A percentile compares a stretch with the other conserved stretches of the same genome.
Evolutionary conservation across 2,888 invertebrate genomes (phyloP).

Genomic region (Andrena flavipes): DNA sequence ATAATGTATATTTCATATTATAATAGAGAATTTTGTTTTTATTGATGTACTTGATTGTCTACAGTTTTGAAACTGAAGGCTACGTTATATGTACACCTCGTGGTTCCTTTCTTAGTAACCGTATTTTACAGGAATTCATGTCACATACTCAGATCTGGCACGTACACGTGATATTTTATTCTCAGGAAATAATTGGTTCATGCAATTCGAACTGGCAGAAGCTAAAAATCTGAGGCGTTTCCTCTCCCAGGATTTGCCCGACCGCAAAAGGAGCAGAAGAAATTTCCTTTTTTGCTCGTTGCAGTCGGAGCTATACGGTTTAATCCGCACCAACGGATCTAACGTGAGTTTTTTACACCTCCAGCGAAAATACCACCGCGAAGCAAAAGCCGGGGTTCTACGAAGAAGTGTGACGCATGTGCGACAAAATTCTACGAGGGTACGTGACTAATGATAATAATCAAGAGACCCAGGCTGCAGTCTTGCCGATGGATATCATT

Average conservation of each 20-base stretch:
- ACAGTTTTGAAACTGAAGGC: too few relatives aligned
- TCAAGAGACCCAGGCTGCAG: conserved; percentile 43
- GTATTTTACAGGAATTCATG: background rate
- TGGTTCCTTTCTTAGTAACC: background rate
- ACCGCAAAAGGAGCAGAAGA: conserved; percentile 57
- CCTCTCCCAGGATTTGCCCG: conserved; percentile 56
- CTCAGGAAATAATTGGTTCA: conserved; percentile 37
- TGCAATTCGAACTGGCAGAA: conserved; percentile 33
- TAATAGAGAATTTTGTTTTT: too few relatives aligned
- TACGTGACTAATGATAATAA: conserved; percentile 68
- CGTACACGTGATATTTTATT: conserved; percentile 19
- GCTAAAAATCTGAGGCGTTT: conserved; percentile 67
- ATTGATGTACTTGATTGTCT: too few relatives aligned
- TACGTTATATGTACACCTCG: too few relatives aligned
- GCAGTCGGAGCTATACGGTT: conserved; percentile 64
- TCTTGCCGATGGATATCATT: conserved; percentile 40
- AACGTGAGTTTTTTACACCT: conserved; percentile 66
- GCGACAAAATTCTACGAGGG: conserved; percentile 67
- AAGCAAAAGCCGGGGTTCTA: conserved; percentile 53
- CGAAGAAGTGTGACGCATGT: conserved; percentile 66
- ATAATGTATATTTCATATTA: too few relatives aligned
- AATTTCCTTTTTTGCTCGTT: conserved; percentile 48
- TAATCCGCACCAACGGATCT: conserved; percentile 73
- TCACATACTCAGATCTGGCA: too few relatives aligned
- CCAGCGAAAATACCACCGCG: conserved; percentile 68